phyloP scores from a whole-genome alignment of 2,797 vertebrate genomes.

The Danionella dracula region DNA sequence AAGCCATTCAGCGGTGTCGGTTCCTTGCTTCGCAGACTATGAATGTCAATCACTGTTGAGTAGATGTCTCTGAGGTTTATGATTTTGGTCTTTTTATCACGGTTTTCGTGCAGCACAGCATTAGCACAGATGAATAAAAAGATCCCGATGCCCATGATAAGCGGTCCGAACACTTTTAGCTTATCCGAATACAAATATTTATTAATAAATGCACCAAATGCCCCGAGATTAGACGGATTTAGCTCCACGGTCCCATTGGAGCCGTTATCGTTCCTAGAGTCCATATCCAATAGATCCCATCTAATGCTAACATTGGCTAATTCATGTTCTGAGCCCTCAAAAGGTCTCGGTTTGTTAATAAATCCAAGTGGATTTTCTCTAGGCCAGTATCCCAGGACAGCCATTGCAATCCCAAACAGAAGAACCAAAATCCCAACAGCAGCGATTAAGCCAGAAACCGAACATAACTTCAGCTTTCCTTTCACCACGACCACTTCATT shows the following conservation, averaged over 20 bases:
- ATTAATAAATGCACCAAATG: slow-evolving; percentile 77
- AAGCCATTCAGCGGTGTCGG: slow-evolving; percentile 72
- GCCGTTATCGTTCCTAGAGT: slow-evolving; percentile 29
- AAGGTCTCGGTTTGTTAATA: slow-evolving; percentile 5
- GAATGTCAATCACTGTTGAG: slow-evolving; percentile 82
- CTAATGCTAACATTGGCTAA: slow-evolving; percentile 38
- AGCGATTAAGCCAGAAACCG: slow-evolving; percentile 82
- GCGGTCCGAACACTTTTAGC: slow-evolving; percentile 82
- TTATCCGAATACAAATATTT: slow-evolving; percentile 78
- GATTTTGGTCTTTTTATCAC: slow-evolving; percentile 84
- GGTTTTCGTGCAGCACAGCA: slow-evolving; percentile 81
- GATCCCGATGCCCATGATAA: slow-evolving; percentile 87
- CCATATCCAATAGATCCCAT: slow-evolving; percentile 30
- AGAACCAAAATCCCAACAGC: slow-evolving; percentile 83
- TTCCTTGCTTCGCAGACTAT: slow-evolving; percentile 77
- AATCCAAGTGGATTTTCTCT: slow-evolving; percentile 64
- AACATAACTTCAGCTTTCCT: slow-evolving; percentile 86
- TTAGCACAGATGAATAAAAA: slow-evolving; percentile 89
- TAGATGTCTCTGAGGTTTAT: slow-evolving; percentile 86
- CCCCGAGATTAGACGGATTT: slow-evolving; percentile 52
- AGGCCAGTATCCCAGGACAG: slow-evolving; percentile 91
- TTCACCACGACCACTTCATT: slow-evolving; percentile 91
- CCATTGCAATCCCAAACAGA: slow-evolving; percentile 83
- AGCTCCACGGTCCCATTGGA: slow-evolving; percentile 45
- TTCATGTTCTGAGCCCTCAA: slow-evolving; percentile 11